These are phyloP conservation scores for Torymus texanus DNA, from an alignment of 2,888 invertebrate genomes.

Conservation along the genomic window DNA sequence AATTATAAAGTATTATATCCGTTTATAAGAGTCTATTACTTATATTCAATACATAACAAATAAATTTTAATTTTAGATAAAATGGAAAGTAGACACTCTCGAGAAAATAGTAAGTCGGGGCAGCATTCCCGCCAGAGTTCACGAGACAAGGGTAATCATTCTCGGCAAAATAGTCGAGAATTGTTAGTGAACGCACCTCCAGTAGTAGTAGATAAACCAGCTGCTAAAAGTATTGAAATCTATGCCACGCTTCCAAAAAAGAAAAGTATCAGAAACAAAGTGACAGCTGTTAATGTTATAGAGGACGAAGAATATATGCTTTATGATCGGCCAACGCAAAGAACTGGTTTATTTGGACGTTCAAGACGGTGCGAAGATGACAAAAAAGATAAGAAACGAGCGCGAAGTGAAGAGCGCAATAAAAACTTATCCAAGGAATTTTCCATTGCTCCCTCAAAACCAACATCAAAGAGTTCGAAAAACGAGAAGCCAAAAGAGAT, in stretches of 20 bases:
- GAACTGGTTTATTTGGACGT: slow-evolving; percentile 82
- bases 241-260: slow-evolving; percentile 94
- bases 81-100: slow-evolving; percentile 81
- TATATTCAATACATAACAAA: neutral
- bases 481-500: slow-evolving; percentile 78
- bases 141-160: slow-evolving; percentile 81
- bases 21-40: neutral
- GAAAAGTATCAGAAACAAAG: slow-evolving; percentile 82
- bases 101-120: slow-evolving; percentile 84
- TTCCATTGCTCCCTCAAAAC: slow-evolving; percentile 80
- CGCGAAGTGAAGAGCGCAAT: slow-evolving; percentile 90
- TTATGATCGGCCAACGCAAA: slow-evolving; percentile 83
- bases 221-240: slow-evolving; percentile 86
- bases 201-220: slow-evolving; percentile 72
- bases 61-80: slow-evolving; percentile 47
- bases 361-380: slow-evolving; percentile 82
- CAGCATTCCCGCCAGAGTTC: slow-evolving; percentile 87
- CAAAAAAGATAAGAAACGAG: slow-evolving; percentile 84
- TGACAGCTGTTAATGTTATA: slow-evolving; percentile 80
- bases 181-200: slow-evolving; percentile 72
- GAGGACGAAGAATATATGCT: slow-evolving; percentile 84
- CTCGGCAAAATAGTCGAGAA: slow-evolving; percentile 81
- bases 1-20: neutral
- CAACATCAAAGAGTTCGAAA: slow-evolving; percentile 65
- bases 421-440: slow-evolving; percentile 84